Base-by-base conservation (phyloP, 1,140 invertebrate species). In the Pachypsylla venusta region DNA sequence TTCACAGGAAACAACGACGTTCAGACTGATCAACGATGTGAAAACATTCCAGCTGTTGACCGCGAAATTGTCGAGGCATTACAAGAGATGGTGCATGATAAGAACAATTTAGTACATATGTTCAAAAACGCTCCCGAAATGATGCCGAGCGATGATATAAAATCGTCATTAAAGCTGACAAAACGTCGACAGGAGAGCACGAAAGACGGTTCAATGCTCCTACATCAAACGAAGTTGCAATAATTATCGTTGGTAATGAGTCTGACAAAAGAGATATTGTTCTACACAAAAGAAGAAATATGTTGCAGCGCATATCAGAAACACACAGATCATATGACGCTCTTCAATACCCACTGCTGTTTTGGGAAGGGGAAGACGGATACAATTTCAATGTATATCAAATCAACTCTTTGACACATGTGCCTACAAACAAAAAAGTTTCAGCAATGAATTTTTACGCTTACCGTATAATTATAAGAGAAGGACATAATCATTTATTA, bases 271-370 rank as follows among this genome's bases (percentile, higher is more conserved):
- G n/a, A n/a, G n/a, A n/a, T n/a, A n/a, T n/a, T n/a, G n/a, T n/a
- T 25, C 14, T 54, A 59, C 13, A 3, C 42, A 40, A 22, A 7
- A 20, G 57, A 10, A 14, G 48, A 25, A 65, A 62, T 64, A 53
- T 59, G 53, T 53, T 73, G 14, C 60, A 70, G 58, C 64, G 67
- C 63, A 66, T 76, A 54, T 59, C 59, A 12, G 73, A 75, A 63
- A 71, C 68, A 58, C 74, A 76, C 66, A 65, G 69, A 4, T 67
- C 63, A 26, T 74, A 76, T 63, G 72, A 76, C 67, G 67, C 70
- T n/a, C 63, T 77, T 28, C 74, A 77, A 67, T 76, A 76, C 69
- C 73, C 25, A 59, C 25, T 76, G 4, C 64, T 76, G 26, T 76
- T 74, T 67, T 73, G 70, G 66, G 56, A 72, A 64, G 73, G 75